Evolutionary conservation across 2,113 vertebrate genomes (phyloP).

Genomic region (Dasyornis broadbenti): DNA sequence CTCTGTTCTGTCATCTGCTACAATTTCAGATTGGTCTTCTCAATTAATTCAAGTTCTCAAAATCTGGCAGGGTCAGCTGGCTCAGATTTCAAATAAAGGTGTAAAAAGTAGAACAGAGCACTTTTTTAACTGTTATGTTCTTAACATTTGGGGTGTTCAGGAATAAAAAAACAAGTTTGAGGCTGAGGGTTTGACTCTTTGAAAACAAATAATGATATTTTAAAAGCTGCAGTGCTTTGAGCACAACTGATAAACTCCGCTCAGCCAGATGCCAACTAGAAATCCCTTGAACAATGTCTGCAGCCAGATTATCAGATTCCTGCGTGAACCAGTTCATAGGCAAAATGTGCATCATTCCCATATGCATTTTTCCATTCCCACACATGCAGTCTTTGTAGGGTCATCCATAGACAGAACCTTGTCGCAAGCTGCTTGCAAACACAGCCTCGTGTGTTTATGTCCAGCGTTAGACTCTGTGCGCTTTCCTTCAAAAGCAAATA

Average conservation of each 20-base stretch:
- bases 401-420: background rate
- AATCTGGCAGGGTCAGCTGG: background rate
- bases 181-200: background rate
- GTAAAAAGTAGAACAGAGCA: background rate
- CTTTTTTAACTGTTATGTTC: background rate
- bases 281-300: background rate
- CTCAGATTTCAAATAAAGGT: background rate
- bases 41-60: background rate
- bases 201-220: background rate
- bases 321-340: background rate
- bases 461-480: background rate
- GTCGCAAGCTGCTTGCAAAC: background rate
- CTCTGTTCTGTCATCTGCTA: background rate
- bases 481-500: background rate
- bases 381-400: background rate
- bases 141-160: background rate
- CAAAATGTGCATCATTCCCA: background rate
- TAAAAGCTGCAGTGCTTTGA: background rate
- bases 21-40: background rate
- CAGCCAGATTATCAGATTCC: background rate
- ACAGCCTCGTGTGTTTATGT: background rate
- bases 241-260: background rate
- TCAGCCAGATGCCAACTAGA: background rate
- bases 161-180: background rate
- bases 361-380: background rate